Evolutionary conservation across 2,888 invertebrate species (phyloP), one percentile per base, ranked within the genome.

Genomic region (Spilosoma lubricipeda): DNA sequence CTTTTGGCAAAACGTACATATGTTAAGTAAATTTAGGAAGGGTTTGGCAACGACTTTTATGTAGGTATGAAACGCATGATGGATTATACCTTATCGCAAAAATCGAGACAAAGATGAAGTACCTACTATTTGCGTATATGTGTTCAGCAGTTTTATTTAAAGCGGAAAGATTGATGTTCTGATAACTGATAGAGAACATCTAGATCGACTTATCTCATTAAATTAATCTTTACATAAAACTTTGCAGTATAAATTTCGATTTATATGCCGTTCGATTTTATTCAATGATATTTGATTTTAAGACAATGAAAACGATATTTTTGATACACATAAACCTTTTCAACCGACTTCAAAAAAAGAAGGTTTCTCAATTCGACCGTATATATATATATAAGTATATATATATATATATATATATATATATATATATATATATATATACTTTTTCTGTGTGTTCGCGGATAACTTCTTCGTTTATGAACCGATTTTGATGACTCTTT

Each of bases 21-120:
- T n/a, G 39, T 42, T 30, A 69, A 63, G 48, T 64, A 77, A 74
- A 75, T 72, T 70, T 73, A 65, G 65, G 36, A 42, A 71, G 71
- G 52, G 56, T 72, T 75, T 48, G 20, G 56, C 65, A 39, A 77
- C 42, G 39, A 77, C 77, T 77, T 80, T 82, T 72, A 78, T 72
- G 52, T 65, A 73, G 67, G 76, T 79, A 86, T 85, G 88, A 88
- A 66, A 48, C 59, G 23, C 48, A 89, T 83, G 86, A 89, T 90
- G 77, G 75, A 76, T 72, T 75, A 73, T 70, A 71, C 27, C 70
- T 84, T 85, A 89, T 85, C 86, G 73, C 65, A 80, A 79, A 84
- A 75, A 84, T 85, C 74, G 66, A 82, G 82, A 88, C 84, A 83
- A 82, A 87, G 87, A 88, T 88, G 81, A 82, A 81, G 81, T 72